Base-by-base conservation (phyloP, 2,888 invertebrate genomes). In the Drosophila melanosoma region DNA sequence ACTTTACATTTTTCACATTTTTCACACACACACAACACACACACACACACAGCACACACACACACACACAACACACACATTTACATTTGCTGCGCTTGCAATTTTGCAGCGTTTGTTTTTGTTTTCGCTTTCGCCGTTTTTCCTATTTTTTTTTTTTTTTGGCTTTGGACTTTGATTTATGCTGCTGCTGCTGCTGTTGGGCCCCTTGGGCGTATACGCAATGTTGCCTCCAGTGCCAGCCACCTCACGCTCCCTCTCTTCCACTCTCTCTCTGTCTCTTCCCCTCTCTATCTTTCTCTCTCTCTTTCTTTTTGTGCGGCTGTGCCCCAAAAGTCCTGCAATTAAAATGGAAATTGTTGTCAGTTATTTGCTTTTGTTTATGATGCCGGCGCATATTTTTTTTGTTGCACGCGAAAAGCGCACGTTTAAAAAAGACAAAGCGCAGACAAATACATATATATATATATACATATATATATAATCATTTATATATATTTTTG, bases 271-370 rank as follows among this genome's bases (percentile, higher is more conserved):
- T 29, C 26, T 1, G 8, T 35, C 23, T 15, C n/a, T 23, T n/a
- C n/a, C n/a, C n/a, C 12, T 8, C 17, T 26, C 26, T 2, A n/a
- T n/a, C n/a, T 1, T 8, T 35, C 23, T 15, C n/a, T 23, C 12
- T 8, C 17, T 26, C 26, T 2, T n/a, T n/a, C n/a, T n/a, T 7
- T 29, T 5, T 15, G 29, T n/a, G 11, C 38, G 12, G 7, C n/a
- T 29, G 26, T 36, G 35, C 20, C 35, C 53, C 35, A 69, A 71
- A 73, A 76, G 79, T 77, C 60, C 59, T 74, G 84, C 87, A 85
- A 89, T 89, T 89, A 84, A 87, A 85, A 73, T 71, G 77, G 74
- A 87, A 87, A 89, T 84, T 89, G 77, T 81, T 79, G 89, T 81
- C 82, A 70, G 68, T 48, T 71, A 57, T 70, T 74, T 70, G 65